These are phyloP conservation scores for Sicus ferrugineus DNA, from an alignment of 2,888 invertebrate species.

Conservation along the genomic window DNA sequence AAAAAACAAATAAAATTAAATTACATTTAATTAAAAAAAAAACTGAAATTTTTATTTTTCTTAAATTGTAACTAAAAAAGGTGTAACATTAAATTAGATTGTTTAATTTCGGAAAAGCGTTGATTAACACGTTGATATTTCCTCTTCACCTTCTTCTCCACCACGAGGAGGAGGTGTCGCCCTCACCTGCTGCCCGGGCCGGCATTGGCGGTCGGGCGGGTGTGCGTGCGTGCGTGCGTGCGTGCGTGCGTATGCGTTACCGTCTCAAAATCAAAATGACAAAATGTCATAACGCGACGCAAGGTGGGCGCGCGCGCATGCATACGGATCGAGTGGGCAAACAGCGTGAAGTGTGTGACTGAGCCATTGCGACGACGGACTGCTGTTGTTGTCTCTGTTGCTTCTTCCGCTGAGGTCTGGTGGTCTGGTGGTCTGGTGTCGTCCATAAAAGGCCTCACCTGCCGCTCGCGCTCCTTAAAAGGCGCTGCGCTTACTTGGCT, in stretches of 20 bases:
- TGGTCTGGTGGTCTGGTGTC: not conserved
- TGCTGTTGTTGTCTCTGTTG: constrained; percentile 22
- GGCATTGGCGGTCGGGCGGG: not conserved
- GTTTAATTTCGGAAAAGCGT: too few relatives aligned
- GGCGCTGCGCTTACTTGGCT: constrained; percentile 13
- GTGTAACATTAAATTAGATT: too few relatives aligned
- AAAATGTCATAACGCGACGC: constrained; percentile 9
- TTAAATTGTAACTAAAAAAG: too few relatives aligned
- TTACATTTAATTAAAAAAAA: too few relatives aligned
- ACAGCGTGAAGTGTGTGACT: constrained; percentile 12
- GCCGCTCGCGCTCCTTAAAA: constrained; percentile 24
- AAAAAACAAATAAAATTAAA: not conserved
- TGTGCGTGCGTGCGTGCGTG: not conserved
- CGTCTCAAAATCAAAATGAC: not conserved
- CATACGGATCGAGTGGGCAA: too few relatives aligned
- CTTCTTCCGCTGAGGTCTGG: not conserved
- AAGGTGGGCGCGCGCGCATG: constrained; percentile 21
- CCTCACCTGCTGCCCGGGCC: not conserved
- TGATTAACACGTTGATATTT: not conserved
- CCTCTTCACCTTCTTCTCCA: not conserved
- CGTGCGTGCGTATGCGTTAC: not conserved
- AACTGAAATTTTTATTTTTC: too few relatives aligned
- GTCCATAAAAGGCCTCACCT: constrained; percentile 16
- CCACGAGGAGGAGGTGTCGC: too few relatives aligned
- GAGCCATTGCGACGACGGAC: too few relatives aligned